Percentiles rank a stretch among this genome's conserved stretches.
These are phyloP conservation scores for Cheilosia impressa DNA, from an alignment of 2,888 invertebrate species.

Conservation along the genomic window DNA sequence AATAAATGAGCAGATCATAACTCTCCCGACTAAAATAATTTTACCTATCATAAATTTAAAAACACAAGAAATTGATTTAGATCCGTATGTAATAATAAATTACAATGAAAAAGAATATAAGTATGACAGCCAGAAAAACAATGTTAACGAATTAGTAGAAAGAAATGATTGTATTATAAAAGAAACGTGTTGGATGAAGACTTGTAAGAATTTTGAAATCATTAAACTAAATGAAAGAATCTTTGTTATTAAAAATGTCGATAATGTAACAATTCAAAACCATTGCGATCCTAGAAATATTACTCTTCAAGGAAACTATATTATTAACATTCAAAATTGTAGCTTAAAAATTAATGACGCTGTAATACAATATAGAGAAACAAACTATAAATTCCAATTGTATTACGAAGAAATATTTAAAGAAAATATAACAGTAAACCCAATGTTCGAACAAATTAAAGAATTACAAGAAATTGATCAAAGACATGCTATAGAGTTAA, in stretches of 20 bases:
- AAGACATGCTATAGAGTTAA: conserved; percentile 29
- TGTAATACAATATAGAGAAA: conserved; percentile 20
- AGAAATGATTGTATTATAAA: no score
- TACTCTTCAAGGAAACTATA: conserved; percentile 36
- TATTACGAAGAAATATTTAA: conserved; percentile 39
- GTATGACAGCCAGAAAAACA: no score
- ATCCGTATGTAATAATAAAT: conserved; percentile 19
- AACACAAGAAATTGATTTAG: conserved; percentile 30
- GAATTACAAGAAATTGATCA: conserved; percentile 37
- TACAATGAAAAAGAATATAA: conserved; percentile 25
- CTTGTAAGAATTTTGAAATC: conserved; percentile 32
- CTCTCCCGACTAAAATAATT: neutral
- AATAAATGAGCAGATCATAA: conserved; percentile 5
- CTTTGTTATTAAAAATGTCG: conserved; percentile 31
- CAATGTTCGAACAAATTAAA: conserved; percentile 27
- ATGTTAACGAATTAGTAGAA: no score
- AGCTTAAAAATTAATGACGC: conserved; percentile 19
- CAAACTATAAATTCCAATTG: conserved; percentile 26
- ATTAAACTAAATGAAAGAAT: conserved; percentile 28
- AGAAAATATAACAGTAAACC: conserved; percentile 41
- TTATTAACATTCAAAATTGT: conserved; percentile 43
- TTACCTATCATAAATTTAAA: conserved; percentile 16
- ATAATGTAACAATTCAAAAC: conserved; percentile 31
- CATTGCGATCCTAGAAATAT: conserved; percentile 23
- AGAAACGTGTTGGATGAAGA: conserved; percentile 33